A percentile compares a stretch with the other conserved stretches of the same genome.
phyloP scores from a whole-genome alignment of 2,797 vertebrate genomes.

The Poeciliopsis turneri region DNA sequence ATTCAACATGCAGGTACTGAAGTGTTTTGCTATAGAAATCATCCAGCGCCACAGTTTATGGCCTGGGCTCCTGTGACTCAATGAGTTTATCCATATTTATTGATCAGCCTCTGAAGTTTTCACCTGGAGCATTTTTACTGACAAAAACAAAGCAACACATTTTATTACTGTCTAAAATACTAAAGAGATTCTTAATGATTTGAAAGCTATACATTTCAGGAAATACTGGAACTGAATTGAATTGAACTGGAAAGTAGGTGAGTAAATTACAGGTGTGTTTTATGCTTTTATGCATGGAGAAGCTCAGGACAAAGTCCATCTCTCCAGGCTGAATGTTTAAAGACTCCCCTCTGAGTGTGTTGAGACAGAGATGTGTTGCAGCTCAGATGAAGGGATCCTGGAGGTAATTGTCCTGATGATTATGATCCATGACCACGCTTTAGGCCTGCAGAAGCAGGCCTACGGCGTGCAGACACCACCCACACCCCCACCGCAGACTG shows the following conservation, averaged over 20 bases:
- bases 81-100: slow-evolving; percentile 66
- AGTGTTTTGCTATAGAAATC: slow-evolving; percentile 24
- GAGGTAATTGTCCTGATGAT: slow-evolving; percentile 45
- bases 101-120: slow-evolving; percentile 57
- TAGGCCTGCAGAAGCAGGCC: too few species aligned
- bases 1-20: slow-evolving; percentile 10
- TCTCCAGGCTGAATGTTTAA: slow-evolving; percentile 53
- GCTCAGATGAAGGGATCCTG: slow-evolving; percentile 49
- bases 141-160: slow-evolving; percentile 2
- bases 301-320: slow-evolving; percentile 38
- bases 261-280: background rate
- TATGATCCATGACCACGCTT: slow-evolving; percentile 51
- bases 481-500: background rate
- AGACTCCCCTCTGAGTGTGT: slow-evolving; percentile 39
- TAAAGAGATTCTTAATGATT: background rate
- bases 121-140: slow-evolving; percentile 24
- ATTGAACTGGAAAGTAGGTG: background rate
- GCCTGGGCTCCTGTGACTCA: slow-evolving; percentile 33
- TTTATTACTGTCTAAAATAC: background rate
- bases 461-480: too few species aligned
- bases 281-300: background rate
- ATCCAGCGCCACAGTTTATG: slow-evolving; percentile 5
- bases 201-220: slow-evolving; percentile 9
- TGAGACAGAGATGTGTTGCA: slow-evolving; percentile 47
- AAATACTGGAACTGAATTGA: too few species aligned